phyloP scores from a whole-genome alignment of 2,113 vertebrate genomes.

The Ciconia maguari region DNA sequence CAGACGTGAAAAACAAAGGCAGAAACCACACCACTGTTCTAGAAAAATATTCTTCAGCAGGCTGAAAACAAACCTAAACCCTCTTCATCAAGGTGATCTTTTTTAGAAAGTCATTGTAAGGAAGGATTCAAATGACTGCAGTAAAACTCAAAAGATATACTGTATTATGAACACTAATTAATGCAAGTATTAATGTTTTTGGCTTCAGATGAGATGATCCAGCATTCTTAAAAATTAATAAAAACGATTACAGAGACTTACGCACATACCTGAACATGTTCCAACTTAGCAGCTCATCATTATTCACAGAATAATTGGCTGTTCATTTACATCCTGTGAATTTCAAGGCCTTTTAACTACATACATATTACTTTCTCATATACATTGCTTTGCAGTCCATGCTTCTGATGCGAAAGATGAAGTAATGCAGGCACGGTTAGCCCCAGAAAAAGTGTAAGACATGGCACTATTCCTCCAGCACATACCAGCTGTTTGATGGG shows the following conservation, averaged over 20 bases:
- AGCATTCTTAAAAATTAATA: constrained; percentile 58
- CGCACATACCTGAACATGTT: constrained; percentile 20
- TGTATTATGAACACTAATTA: constrained; percentile 49
- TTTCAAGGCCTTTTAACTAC: constrained; percentile 1
- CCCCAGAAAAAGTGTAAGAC: neutral
- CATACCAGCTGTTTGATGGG: neutral
- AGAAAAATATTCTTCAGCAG: neutral
- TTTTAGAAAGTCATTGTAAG: neutral
- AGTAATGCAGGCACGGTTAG: neutral
- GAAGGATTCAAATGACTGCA: constrained; percentile 16
- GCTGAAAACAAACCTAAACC: neutral
- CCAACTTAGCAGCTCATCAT: constrained; percentile 31
- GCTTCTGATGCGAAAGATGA: neutral
- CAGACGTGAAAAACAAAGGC: neutral
- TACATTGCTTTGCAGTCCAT: neutral
- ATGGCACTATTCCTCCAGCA: neutral
- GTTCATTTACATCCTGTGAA: constrained; percentile 40
- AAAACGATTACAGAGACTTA: constrained; percentile 22
- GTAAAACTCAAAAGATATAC: constrained; percentile 10
- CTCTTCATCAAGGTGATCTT: constrained; percentile 7
- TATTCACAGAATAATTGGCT: constrained; percentile 34
- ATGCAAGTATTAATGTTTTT: constrained; percentile 40
- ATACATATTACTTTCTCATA: neutral
- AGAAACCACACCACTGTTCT: neutral
- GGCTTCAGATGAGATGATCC: constrained; percentile 41